These are phyloP conservation scores for Brachirus orientalis DNA, from an alignment of 2,113 vertebrate species.

Conservation along the genomic window DNA sequence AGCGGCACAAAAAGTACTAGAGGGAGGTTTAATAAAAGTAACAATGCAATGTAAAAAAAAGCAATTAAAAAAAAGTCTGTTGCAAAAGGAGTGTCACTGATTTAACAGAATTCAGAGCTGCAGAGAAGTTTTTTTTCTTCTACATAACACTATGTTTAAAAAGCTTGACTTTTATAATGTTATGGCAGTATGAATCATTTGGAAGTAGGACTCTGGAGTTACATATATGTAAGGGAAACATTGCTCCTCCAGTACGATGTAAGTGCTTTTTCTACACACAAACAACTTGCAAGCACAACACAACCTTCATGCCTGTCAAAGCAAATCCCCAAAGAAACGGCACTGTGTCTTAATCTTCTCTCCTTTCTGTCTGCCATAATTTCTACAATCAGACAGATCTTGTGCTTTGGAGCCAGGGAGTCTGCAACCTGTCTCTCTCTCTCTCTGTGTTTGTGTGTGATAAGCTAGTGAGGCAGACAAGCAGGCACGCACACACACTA, in stretches of 20 bases:
- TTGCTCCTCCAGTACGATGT: accelerated
- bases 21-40: too few relatives aligned
- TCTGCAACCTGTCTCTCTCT: conserved; percentile 67
- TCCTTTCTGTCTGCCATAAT: conserved; percentile 67
- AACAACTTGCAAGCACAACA: conserved; percentile 51
- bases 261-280: conserved; percentile 25
- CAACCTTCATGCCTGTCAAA: conserved; percentile 73
- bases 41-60: too few relatives aligned
- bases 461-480: conserved; percentile 18
- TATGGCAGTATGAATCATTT: neutral
- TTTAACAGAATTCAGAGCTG: too few relatives aligned
- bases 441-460: conserved; percentile 40
- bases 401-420: conserved; percentile 72
- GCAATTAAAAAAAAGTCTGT: too few relatives aligned
- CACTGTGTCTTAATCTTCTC: conserved; percentile 63
- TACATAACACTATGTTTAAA: neutral
- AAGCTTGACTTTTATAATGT: neutral
- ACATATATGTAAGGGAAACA: neutral
- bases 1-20: too few relatives aligned
- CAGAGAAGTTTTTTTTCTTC: too few relatives aligned
- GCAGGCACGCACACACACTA: conserved; percentile 55
- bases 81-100: too few relatives aligned
- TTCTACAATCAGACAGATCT: conserved; percentile 75
- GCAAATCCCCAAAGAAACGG: conserved; percentile 53
- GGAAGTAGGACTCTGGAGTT: neutral